Evolutionary conservation across 92 coral and sea anemone genomes (phyloP).

Genomic region (Siderastrea radians): DNA sequence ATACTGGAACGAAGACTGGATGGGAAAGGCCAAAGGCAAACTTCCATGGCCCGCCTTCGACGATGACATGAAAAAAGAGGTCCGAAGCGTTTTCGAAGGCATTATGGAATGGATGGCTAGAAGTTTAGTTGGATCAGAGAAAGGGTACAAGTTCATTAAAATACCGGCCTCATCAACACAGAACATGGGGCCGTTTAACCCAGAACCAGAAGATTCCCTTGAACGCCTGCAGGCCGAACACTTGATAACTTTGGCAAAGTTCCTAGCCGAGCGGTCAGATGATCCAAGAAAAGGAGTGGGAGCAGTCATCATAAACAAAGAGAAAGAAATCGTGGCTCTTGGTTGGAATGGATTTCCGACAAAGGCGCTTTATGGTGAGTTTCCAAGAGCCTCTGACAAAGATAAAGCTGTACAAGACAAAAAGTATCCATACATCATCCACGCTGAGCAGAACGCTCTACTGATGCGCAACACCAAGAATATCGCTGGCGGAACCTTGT

Average conservation of each 20-base stretch:
- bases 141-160: neutral
- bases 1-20: conserved; percentile 50
- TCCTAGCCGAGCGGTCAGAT: conserved; percentile 84
- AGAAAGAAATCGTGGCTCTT: conserved; percentile 70
- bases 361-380: conserved; percentile 90
- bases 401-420: conserved; percentile 30
- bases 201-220: neutral
- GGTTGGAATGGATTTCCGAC: conserved; percentile 96
- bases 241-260: conserved; percentile 72
- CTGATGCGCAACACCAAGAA: conserved; percentile 67
- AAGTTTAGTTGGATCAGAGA: neutral
- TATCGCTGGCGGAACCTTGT: conserved; percentile 67
- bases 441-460: conserved; percentile 92
- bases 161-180: neutral
- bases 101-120: conserved; percentile 69
- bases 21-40: conserved; percentile 7
- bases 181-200: neutral
- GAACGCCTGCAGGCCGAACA: conserved; percentile 55
- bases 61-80: conserved; percentile 47
- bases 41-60: conserved; percentile 83
- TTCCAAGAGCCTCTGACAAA: conserved; percentile 74
- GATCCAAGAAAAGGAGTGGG: conserved; percentile 97
- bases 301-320: conserved; percentile 71
- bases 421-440: conserved; percentile 84
- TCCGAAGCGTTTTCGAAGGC: conserved; percentile 41